Evolutionary conservation across 64 coral and sea anemone genomes (phyloP).

Genomic region (Cladopsammia gracilis): DNA sequence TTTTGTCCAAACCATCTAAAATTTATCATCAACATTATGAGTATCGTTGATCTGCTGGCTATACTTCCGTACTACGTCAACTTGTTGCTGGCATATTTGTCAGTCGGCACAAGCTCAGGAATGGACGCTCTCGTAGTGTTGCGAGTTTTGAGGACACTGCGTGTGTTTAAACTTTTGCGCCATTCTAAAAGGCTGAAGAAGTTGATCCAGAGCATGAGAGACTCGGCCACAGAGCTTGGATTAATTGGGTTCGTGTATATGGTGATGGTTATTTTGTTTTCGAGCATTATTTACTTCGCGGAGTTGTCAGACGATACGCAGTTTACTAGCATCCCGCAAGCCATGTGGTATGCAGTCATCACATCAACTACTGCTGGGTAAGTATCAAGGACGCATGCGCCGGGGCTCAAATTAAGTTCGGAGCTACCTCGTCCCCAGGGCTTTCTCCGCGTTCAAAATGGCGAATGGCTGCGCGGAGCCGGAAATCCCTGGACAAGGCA

Average conservation of each 20-base stretch:
- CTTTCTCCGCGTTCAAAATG: too few relatives aligned
- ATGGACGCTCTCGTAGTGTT: constrained; percentile 71
- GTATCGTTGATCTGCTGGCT: constrained; percentile 80
- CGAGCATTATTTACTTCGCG: constrained; percentile 87
- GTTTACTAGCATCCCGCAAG: constrained; percentile 86
- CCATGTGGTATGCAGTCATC: constrained; percentile 92
- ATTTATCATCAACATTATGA: constrained; percentile 75
- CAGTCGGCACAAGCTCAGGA: neutral
- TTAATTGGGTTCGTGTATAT: constrained; percentile 86
- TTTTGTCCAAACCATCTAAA: constrained; percentile 59
- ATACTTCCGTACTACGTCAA: constrained; percentile 83
- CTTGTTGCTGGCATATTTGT: constrained; percentile 25
- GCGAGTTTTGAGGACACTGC: constrained; percentile 77
- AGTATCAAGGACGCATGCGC: neutral
- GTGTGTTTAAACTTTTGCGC: constrained; percentile 85
- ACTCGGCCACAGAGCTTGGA: constrained; percentile 81
- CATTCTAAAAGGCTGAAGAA: constrained; percentile 79
- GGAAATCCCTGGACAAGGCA: too few relatives aligned
- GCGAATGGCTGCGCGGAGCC: too few relatives aligned
- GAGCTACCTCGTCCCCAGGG: too few relatives aligned
- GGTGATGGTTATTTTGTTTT: constrained; percentile 77
- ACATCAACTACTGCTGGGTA: constrained; percentile 91
- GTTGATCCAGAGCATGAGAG: constrained; percentile 66
- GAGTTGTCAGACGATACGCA: constrained; percentile 68
- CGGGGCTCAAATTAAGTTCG: too few relatives aligned